A percentile compares a stretch with the other conserved stretches of the same genome.
These are phyloP conservation scores for Austrolebias charrua DNA, from an alignment of 2,797 vertebrate genomes.

Conservation along the genomic window DNA sequence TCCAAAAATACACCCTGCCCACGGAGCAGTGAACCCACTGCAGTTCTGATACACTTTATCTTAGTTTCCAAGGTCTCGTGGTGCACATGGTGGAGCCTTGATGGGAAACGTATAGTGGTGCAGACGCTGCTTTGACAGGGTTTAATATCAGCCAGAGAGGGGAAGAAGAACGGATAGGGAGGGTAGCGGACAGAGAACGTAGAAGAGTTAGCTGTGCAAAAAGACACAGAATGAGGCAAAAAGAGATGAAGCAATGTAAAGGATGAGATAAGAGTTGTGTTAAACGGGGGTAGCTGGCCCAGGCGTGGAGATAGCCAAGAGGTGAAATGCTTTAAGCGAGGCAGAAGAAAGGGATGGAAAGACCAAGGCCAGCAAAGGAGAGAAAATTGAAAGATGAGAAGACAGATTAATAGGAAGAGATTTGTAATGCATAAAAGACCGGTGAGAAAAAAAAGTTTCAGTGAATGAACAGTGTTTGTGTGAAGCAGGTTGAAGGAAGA, in stretches of 20 bases:
- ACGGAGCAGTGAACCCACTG: slow-evolving; percentile 46
- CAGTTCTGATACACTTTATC: slow-evolving; percentile 72
- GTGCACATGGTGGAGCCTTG: slow-evolving; percentile 38
- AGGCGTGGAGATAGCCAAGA: slow-evolving; percentile 65
- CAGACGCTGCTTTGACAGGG: slow-evolving; percentile 35
- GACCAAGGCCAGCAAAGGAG: slow-evolving; percentile 57
- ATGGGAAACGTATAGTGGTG: slow-evolving; percentile 45
- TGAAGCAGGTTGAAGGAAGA: slow-evolving; percentile 33
- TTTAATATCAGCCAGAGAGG: slow-evolving; percentile 57
- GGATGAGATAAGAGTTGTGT: slow-evolving; percentile 66
- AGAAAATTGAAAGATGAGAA: slow-evolving; percentile 77
- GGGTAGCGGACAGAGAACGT: slow-evolving; percentile 15
- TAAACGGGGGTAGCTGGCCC: slow-evolving; percentile 38
- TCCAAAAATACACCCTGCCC: slow-evolving; percentile 67
- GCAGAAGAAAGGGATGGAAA: slow-evolving; percentile 55
- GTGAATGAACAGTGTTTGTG: slow-evolving; percentile 18
- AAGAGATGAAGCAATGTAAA: slow-evolving; percentile 64
- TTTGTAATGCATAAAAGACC: slow-evolving; percentile 64
- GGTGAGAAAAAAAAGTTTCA: slow-evolving; percentile 47
- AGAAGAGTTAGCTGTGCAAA: slow-evolving; percentile 39
- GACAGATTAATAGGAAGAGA: slow-evolving; percentile 72
- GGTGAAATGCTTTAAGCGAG: slow-evolving; percentile 63
- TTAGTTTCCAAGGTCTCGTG: slow-evolving; percentile 68
- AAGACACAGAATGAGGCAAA: slow-evolving; percentile 58
- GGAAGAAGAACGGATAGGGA: neutral